Percentiles rank a stretch among this genome's conserved stretches.
Evolutionary conservation across 2,797 vertebrate species (phyloP).

Genomic region (Myripristis jacobus): DNA sequence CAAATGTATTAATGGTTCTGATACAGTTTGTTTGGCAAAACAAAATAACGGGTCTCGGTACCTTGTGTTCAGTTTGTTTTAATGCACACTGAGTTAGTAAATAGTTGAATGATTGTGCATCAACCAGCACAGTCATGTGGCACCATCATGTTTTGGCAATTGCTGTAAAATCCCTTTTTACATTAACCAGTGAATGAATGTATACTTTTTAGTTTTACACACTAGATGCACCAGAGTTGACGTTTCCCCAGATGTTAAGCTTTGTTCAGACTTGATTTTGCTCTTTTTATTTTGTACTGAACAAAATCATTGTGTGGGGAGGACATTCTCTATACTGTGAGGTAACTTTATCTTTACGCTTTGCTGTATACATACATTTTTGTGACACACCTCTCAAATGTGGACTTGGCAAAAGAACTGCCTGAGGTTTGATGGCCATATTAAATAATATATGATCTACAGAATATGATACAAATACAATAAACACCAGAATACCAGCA

Average conservation of each 20-base stretch:
- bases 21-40: conserved; percentile 29
- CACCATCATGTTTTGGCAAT: conserved; percentile 28
- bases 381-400: conserved; percentile 1
- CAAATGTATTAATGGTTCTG: conserved; percentile 14
- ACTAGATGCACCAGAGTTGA: not conserved
- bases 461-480: conserved; percentile 2
- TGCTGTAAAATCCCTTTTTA: conserved; percentile 11
- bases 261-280: not conserved
- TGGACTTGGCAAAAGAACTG: conserved; percentile 27
- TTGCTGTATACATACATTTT: not conserved
- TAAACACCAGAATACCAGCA: not conserved
- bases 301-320: conserved; percentile 19
- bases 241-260: conserved; percentile 8
- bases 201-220: conserved; percentile 8
- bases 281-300: not conserved
- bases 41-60: conserved; percentile 12
- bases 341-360: not conserved
- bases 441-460: not conserved
- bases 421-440: conserved; percentile 3
- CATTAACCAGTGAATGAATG: conserved; percentile 21
- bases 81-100: conserved; percentile 32
- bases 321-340: conserved; percentile 16
- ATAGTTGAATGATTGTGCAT: not conserved
- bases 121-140: not conserved
- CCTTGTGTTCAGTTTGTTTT: conserved; percentile 25